Conservation (phyloP, 2,888 invertebrate species). For the Callyntrura guangdongensis region DNA sequence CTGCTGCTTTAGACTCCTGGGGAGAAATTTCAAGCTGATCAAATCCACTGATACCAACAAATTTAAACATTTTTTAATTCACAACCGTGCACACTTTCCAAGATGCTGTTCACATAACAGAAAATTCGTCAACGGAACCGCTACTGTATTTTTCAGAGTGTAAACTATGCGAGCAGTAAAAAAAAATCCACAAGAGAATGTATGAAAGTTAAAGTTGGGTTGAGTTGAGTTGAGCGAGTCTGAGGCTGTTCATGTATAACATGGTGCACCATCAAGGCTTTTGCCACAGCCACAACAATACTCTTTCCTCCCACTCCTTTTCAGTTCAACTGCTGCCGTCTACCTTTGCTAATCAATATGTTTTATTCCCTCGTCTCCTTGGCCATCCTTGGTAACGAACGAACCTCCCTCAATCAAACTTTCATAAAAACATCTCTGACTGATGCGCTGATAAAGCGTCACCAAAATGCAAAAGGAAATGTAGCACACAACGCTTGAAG, state of each 20-base stretch:
- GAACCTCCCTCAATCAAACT: neutral
- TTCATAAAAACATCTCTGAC: neutral
- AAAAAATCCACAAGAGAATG: neutral
- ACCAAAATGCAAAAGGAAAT: neutral
- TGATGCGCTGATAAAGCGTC: neutral
- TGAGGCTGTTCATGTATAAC: neutral
- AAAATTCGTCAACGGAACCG: too few relatives aligned
- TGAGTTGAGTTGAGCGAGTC: neutral
- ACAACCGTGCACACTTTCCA: neutral
- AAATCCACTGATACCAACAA: slow-evolving; percentile 60
- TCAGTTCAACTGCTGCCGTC: neutral
- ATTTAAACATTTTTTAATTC: slow-evolving; percentile 60
- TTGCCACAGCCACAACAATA: neutral
- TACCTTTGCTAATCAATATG: slow-evolving; percentile 39
- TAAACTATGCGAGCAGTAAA: too few relatives aligned
- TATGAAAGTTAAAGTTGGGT: neutral
- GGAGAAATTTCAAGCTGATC: slow-evolving; percentile 57
- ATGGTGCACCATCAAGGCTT: neutral
- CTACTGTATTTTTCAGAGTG: neutral
- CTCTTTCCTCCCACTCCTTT: neutral
- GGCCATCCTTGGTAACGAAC: slow-evolving; percentile 54
- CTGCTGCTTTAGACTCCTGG: neutral
- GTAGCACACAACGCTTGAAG: neutral
- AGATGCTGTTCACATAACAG: neutral
- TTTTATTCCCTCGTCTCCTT: neutral